These are phyloP conservation scores for Notoglanidium macrostoma DNA, from an alignment of 2,797 vertebrate genomes.

Conservation along the genomic window DNA sequence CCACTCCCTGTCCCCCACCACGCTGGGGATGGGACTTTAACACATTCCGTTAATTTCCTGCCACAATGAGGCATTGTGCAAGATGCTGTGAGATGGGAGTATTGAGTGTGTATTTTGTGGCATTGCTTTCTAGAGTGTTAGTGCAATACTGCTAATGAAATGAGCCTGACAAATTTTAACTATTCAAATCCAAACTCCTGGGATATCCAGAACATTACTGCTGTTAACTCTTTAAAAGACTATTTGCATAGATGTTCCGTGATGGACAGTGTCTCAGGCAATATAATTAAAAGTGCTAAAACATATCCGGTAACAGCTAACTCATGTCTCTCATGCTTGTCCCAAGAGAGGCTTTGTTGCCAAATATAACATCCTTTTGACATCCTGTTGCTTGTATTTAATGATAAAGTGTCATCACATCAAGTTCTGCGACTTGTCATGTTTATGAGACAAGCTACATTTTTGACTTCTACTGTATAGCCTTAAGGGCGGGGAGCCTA, in stretches of 20 bases:
- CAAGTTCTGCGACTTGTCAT: neutral
- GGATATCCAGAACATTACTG: conserved; percentile 36
- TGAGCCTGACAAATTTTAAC: neutral
- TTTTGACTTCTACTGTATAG: conserved; percentile 7
- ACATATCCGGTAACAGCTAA: neutral
- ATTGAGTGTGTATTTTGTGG: conserved; percentile 1
- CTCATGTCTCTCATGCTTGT: neutral
- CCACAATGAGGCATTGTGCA: conserved; percentile 41
- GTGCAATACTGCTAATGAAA: neutral
- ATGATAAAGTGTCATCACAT: neutral
- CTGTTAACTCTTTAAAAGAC: conserved; percentile 44
- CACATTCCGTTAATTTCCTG: conserved; percentile 49
- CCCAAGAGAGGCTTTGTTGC: neutral
- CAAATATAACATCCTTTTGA: neutral
- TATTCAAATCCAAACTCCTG: conserved; percentile 23
- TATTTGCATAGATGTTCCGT: neutral
- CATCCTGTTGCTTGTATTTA: neutral
- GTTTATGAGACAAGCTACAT: neutral
- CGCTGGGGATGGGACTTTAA: conserved; percentile 20
- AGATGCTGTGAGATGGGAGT: neutral
- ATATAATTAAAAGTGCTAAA: neutral
- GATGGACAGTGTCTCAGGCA: neutral
- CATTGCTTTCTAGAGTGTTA: neutral
- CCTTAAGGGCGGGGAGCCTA: neutral
- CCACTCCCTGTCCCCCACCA: conserved; percentile 3